Percentiles rank a stretch among this genome's conserved stretches.
Evolutionary conservation across 92 coral and sea anemone species (phyloP).

Genomic region (Actinernus sp.): DNA sequence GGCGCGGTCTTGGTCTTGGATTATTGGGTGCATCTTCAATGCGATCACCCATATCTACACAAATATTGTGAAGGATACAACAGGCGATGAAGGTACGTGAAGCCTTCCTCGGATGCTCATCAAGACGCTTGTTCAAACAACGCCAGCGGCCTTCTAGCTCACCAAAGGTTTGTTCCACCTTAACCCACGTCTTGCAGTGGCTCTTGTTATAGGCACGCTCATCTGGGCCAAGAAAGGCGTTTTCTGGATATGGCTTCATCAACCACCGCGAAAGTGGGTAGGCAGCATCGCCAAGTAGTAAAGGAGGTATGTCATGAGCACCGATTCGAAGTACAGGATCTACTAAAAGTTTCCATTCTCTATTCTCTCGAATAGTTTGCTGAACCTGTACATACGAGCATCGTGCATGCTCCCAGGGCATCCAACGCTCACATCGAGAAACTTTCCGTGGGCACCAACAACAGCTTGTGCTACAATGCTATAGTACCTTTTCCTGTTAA

Average conservation of each 20-base stretch:
- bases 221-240: not conserved
- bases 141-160: slow-evolving; percentile 2
- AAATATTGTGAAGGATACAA: too few species aligned
- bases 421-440: too few species aligned
- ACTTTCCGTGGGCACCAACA: too few species aligned
- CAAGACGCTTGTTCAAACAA: slow-evolving; percentile 1
- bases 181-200: slow-evolving; percentile 1
- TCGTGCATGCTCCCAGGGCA: too few species aligned
- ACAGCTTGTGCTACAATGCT: too few species aligned
- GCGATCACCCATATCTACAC: not conserved
- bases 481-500: too few species aligned
- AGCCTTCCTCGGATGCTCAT: not conserved
- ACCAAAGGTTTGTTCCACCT: not conserved
- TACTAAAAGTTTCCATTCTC: not conserved
- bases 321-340: not conserved
- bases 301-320: not conserved
- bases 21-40: not conserved
- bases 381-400: too few species aligned
- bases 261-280: not conserved
- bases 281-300: not conserved
- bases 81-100: not conserved
- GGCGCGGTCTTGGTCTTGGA: not conserved
- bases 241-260: not conserved
- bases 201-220: slow-evolving; percentile 1
- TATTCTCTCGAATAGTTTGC: too few species aligned